Percentiles rank a stretch among this genome's conserved stretches.
phyloP scores from a whole-genome alignment of 2,113 vertebrate genomes.

The Neogale vison region DNA sequence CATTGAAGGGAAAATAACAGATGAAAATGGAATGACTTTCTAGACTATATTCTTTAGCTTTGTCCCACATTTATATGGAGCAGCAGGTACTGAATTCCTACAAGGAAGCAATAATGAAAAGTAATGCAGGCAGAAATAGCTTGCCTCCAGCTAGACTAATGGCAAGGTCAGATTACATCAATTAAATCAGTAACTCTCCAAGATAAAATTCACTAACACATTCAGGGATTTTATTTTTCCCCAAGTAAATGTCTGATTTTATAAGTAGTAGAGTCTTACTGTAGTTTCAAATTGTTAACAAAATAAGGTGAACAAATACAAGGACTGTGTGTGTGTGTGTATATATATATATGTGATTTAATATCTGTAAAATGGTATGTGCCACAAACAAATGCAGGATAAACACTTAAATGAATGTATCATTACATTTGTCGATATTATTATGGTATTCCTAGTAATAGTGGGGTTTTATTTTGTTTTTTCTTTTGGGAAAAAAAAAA shows the following conservation, averaged over 20 bases:
- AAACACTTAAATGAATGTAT: neutral
- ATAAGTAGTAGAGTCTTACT: neutral
- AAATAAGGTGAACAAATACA: neutral
- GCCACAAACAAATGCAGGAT: neutral
- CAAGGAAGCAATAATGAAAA: slow-evolving; percentile 74
- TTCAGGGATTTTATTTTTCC: slow-evolving; percentile 35
- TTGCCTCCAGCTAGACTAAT: slow-evolving; percentile 80
- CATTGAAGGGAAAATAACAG: slow-evolving; percentile 44
- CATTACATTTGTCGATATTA: neutral
- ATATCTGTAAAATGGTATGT: neutral
- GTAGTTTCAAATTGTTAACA: neutral
- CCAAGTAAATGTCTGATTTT: slow-evolving; percentile 40
- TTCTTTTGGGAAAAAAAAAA: neutral
- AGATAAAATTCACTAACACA: slow-evolving; percentile 66
- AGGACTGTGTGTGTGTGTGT: neutral
- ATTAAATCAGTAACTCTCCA: slow-evolving; percentile 77
- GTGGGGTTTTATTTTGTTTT: neutral
- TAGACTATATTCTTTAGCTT: slow-evolving; percentile 49
- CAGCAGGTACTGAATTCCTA: slow-evolving; percentile 69
- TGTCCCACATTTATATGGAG: slow-evolving; percentile 71
- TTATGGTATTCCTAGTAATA: neutral
- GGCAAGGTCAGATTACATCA: slow-evolving; percentile 78
- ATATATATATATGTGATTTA: neutral
- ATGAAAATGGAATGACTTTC: slow-evolving; percentile 71
- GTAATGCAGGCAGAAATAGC: slow-evolving; percentile 75